Percentiles rank a stretch among this genome's conserved stretches.
Conservation (phyloP, 2,888 invertebrate genomes). For the Drosophila seclusa region DNA sequence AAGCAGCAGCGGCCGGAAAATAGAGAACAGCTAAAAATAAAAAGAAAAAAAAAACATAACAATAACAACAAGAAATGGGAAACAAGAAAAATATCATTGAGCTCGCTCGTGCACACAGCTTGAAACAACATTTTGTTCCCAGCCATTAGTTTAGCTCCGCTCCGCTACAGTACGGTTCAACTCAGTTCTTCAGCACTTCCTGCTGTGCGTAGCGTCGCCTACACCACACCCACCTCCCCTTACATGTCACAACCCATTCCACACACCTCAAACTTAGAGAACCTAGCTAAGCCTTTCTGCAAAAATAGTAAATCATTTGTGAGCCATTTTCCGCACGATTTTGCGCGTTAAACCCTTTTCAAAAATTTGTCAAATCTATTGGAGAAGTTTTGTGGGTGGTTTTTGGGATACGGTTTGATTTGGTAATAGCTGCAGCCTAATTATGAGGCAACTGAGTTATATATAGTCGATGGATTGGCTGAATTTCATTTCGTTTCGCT, state of each 20-base stretch:
- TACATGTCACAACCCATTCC: background rate
- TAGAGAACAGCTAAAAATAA: constrained; percentile 7
- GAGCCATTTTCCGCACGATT: constrained; percentile 70
- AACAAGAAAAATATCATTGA: constrained; percentile 67
- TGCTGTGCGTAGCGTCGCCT: constrained; percentile 35
- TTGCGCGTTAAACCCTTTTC: constrained; percentile 53
- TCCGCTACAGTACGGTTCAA: constrained; percentile 19
- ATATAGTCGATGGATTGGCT: constrained; percentile 18
- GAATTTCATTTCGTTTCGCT: constrained; percentile 17
- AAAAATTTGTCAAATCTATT: constrained; percentile 53
- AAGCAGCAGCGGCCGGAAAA: background rate
- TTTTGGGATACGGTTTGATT: background rate
- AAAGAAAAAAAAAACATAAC: constrained; percentile 21
- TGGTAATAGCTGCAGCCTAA: constrained; percentile 31
- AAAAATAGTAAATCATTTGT: constrained; percentile 28
- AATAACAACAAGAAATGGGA: background rate
- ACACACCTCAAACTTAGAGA: constrained; percentile 31
- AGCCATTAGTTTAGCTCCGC: constrained; percentile 68
- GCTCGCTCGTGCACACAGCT: constrained; percentile 75
- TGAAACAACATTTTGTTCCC: constrained; percentile 76
- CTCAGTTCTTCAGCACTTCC: constrained; percentile 29
- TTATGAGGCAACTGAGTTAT: constrained; percentile 43
- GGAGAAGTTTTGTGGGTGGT: background rate
- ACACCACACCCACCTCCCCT: no score
- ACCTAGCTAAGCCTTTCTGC: constrained; percentile 2